Evolutionary conservation across 2,797 vertebrate genomes (phyloP).

Genomic region (Amazonetta brasiliensis): DNA sequence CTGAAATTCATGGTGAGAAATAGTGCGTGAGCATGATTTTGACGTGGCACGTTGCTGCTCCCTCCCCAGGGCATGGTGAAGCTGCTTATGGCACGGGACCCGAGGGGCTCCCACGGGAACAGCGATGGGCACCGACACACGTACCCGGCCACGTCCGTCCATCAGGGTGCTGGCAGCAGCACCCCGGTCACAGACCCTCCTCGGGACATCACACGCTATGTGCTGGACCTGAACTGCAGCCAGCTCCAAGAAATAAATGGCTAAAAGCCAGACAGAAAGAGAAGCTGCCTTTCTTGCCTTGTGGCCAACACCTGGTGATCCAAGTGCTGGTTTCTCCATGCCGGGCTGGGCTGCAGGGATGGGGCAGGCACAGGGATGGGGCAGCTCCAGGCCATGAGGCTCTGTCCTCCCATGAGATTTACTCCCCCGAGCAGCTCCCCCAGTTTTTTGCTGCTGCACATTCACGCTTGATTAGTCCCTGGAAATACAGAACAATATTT

Average conservation of each 20-base stretch:
- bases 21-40: neutral
- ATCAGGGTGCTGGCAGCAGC: neutral
- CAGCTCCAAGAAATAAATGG: neutral
- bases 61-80: neutral
- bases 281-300: neutral
- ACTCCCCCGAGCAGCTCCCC: neutral
- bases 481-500: conserved; percentile 31
- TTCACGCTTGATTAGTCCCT: conserved; percentile 30
- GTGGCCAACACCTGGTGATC: neutral
- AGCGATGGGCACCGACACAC: neutral
- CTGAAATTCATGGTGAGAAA: neutral
- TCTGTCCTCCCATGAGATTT: neutral
- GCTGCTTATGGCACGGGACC: neutral
- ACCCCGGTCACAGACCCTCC: neutral
- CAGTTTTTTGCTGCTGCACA: neutral
- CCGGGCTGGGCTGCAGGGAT: no score
- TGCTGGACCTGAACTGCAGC: neutral
- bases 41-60: neutral
- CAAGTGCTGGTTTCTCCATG: neutral
- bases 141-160: neutral
- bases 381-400: neutral
- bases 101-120: neutral
- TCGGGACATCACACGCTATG: rapidly evolving
- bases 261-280: neutral
- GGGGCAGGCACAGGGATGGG: neutral